Base-by-base conservation (phyloP, 35 echinoderm and acorn worm species). In the Holothuria glaberrima region DNA sequence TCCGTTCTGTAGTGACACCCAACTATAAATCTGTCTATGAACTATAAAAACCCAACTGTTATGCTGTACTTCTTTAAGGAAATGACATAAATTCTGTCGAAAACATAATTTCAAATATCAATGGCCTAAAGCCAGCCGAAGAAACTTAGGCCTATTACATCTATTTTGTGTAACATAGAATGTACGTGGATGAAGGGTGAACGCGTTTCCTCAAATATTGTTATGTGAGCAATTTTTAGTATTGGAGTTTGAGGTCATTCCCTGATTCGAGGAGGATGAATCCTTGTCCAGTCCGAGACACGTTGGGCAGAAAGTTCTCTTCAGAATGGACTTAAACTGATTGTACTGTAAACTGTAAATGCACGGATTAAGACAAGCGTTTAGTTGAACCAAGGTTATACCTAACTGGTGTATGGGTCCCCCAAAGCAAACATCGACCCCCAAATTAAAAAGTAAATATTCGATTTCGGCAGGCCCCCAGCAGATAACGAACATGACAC, bases 341-440 rank as follows among this genome's bases (percentile, higher is more conserved):
- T 91, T 84, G 78, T 93, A 97, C 76, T 93, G 91, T 92, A 97
- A 86, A 13, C 92, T 90, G 62, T 97, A 97, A 52, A 97, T 91
- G 48, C 93, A 93, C 24, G 94, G 94, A 46, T 97, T 97, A 16
- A 82, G 88, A 62, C 94, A 97, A 24, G 93, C 89, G 63, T 97
- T 97, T 4, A 83, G 88, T 22, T 93, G 90, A 12, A 88, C 94
- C 25, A 97, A 84, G 30, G 93, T 78, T 68, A 90, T 93, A 3
- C 92, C 93, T 18, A 97, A 50, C 18, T 68, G 59, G 22, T 91
- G 90, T 71, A 93, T 74, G 3, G 58, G 86, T 24, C 89, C 58
- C 19, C 41, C 61, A 58, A 93, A 97, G 30, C 88, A 82, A 54
- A 97, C 59, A 30, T 73, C 88, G 27, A 88, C 89, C 6, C 89